A percentile compares a stretch with the other conserved stretches of the same genome.
These are phyloP conservation scores for Limnephilus rhombicus DNA, from an alignment of 2,888 invertebrate genomes.

Conservation along the genomic window DNA sequence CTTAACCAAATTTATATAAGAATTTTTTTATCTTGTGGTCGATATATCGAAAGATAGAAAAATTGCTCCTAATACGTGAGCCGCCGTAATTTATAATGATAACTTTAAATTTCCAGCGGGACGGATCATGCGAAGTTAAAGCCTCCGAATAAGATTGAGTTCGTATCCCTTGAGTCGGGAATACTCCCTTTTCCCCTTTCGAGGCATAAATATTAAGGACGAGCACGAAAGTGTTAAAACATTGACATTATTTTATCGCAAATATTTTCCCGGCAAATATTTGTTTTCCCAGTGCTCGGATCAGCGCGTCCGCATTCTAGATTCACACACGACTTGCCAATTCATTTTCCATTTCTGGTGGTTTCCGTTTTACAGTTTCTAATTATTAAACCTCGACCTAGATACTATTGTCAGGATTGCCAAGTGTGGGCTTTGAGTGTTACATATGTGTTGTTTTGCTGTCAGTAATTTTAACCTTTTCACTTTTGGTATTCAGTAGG, in stretches of 20 bases:
- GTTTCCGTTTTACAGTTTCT: conserved; percentile 31
- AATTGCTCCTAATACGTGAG: neutral
- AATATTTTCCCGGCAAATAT: conserved; percentile 24
- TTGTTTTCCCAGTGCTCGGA: neutral
- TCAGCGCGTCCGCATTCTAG: neutral
- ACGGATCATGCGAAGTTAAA: neutral
- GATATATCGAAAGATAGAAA: neutral
- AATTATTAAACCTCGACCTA: conserved; percentile 27
- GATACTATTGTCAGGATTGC: neutral
- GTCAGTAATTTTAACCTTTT: neutral
- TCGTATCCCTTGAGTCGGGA: neutral
- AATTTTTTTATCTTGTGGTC: neutral
- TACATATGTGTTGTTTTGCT: neutral
- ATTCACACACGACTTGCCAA: conserved; percentile 10
- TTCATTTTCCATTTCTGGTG: conserved; percentile 26
- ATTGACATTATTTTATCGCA: neutral
- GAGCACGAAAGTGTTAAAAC: conserved; percentile 15
- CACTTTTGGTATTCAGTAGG: neutral
- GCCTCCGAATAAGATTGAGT: neutral
- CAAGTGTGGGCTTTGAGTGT: neutral
- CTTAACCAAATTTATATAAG: neutral
- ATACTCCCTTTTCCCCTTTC: neutral
- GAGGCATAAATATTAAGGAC: neutral
- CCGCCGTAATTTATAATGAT: neutral
- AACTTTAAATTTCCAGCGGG: neutral